Evolutionary conservation across 2,888 invertebrate genomes (phyloP).

Genomic region (Nymphalis polychloros): DNA sequence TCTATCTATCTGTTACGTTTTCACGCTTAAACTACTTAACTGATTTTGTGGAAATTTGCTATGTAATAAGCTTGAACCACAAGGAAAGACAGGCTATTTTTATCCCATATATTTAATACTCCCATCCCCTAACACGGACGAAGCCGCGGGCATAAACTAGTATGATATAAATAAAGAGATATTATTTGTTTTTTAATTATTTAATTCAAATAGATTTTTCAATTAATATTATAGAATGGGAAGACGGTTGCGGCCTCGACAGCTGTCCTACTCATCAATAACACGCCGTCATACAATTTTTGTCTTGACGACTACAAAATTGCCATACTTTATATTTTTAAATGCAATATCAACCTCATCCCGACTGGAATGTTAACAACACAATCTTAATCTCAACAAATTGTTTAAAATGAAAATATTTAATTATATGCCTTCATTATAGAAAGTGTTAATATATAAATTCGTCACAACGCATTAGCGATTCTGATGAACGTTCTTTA

Average conservation of each 20-base stretch:
- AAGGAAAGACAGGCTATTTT: too few species aligned
- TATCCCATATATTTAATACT: too few species aligned
- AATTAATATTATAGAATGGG: conserved; percentile 1
- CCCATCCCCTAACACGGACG: too few species aligned
- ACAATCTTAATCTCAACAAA: conserved; percentile 75
- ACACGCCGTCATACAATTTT: conserved; percentile 67
- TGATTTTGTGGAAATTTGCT: too few species aligned
- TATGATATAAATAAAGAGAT: too few species aligned
- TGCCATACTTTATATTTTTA: conserved; percentile 67
- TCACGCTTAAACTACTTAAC: too few species aligned
- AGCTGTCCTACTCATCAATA: conserved; percentile 75
- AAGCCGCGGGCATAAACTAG: too few species aligned
- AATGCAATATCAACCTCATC: conserved; percentile 77
- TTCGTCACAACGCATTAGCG: conserved; percentile 50
- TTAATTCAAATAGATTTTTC: background rate
- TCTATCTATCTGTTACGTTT: too few species aligned
- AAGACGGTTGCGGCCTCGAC: conserved; percentile 47
- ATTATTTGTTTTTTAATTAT: background rate
- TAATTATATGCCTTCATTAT: conserved; percentile 61
- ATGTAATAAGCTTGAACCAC: too few species aligned
- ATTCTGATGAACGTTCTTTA: conserved; percentile 60
- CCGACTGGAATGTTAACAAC: conserved; percentile 74
- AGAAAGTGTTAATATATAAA: conserved; percentile 43
- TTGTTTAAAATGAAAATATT: conserved; percentile 72
- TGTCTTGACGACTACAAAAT: conserved; percentile 73